Evolutionary conservation across 2,797 vertebrate genomes (phyloP), one percentile per base, ranked within the genome.

Genomic region (Hippocampus kuda): DNA sequence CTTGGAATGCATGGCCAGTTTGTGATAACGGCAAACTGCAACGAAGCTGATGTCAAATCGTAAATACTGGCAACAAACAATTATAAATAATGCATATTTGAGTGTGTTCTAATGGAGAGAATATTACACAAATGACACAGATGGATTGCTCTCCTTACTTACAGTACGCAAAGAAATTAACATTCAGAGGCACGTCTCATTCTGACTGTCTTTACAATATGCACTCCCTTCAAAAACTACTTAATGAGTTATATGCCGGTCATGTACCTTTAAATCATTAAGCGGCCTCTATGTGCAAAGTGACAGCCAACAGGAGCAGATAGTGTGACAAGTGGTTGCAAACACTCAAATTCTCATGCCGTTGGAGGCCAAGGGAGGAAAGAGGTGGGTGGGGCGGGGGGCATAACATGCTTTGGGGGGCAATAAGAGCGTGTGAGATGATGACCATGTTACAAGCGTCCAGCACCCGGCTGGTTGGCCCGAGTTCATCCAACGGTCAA

Each of bases 401-500:
- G 18, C 78, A 10, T 38, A 63, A 41, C 34, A 63, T 63, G 34
- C 20, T 63, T 63, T 63, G 48, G 77, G 77, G 72, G 80, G 74
- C 73, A 85, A 81, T 79, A 84, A 79, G 77, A 85, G 84, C 70
- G 71, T 88, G 86, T 87, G 80, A 89, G 87, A 88, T n/a, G 76
- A 85, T 84, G 86, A 80, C 86, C 83, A 76, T 88, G 87, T 91
- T 89, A 87, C 81, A 85, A 86, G 81, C 74, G 65, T 63, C 66
- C 49, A 22, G 75, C 77, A 84, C 81, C 81, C 66, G 83, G 80
- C 89, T 78, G 83, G 85, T 81, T 65, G 20, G 81, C 73, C 70
- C 11, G 71, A 85, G 91, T 92, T 92, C 90, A 92, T 62, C 72
- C 75, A 73, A 42, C 88, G 91, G 91, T 91, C 91, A 92, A 68